Conservation (phyloP, 2,888 invertebrate genomes). For the Torymus auratus region DNA sequence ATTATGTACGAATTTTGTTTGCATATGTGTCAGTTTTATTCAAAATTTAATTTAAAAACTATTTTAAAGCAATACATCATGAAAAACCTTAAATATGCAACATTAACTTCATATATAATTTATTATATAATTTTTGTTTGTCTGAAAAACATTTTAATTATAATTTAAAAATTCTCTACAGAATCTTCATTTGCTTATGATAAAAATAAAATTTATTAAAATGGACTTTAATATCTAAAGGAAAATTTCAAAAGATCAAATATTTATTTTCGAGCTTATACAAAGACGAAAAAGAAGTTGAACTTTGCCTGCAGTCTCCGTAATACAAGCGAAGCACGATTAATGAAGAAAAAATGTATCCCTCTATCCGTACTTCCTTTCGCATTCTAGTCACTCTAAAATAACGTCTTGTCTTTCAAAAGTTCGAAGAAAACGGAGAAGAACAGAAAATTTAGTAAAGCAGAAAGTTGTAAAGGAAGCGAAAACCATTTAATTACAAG, state of each 20-base stretch:
- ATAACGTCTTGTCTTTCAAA: conserved; percentile 51
- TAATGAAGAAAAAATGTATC: conserved; percentile 16
- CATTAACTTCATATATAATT: conserved; percentile 18
- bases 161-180: conserved; percentile 11
- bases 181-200: not conserved
- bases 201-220: conserved; percentile 7
- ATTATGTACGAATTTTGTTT: conserved; percentile 10
- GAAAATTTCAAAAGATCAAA: conserved; percentile 13
- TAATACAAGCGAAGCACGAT: conserved; percentile 10
- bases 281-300: not conserved
- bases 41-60: conserved; percentile 28
- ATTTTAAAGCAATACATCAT: conserved; percentile 1
- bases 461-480: conserved; percentile 34
- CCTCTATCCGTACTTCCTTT: conserved; percentile 53
- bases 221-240: conserved; percentile 14
- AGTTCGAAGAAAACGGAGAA: conserved; percentile 55
- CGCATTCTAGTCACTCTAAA: conserved; percentile 60
- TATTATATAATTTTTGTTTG: conserved; percentile 4
- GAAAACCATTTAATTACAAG: conserved; percentile 15
- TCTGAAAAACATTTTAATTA: not conserved
- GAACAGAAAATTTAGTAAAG: conserved; percentile 13
- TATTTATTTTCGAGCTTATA: conserved; percentile 21
- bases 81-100: not conserved
- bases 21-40: not conserved
- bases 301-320: conserved; percentile 18